Base-by-base conservation (phyloP, 2,113 vertebrate genomes). In the Rhea americana region DNA sequence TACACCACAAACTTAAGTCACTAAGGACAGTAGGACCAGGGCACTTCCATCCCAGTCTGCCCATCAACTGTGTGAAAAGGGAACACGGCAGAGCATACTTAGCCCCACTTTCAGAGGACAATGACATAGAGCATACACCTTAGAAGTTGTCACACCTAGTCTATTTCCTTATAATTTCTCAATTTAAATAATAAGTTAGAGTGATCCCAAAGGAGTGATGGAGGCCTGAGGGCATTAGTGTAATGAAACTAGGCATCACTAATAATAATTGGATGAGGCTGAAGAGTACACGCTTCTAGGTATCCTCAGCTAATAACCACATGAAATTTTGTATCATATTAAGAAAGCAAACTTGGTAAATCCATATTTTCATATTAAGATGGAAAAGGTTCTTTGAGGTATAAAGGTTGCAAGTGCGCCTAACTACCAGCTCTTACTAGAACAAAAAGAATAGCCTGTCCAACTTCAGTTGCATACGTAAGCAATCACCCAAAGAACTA, bases 191-290 rank as follows among this genome's bases (percentile, higher is more conserved):
- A 61, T 32, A 65, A 82, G 22, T 58, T 35, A 70, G n/a, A 83
- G 5, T 9, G 7, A 74, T 81, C 13, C 5, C 0, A 0, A 79
- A 82, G 30, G 30, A 78, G 4, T 6, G 9, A 0, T 5, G n/a
- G 24, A 43, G 3, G 24, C 26, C 68, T 32, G 8, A 35, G 21
- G 30, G n/a, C 2, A 8, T 41, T 41, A 68, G 17, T 58, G 30
- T 59, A 39, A 48, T 14, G 7, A 50, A 89, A 48, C 14, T 26
- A 28, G 25, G 14, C 32, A 73, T 51, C 39, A 39, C 25, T 85
- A 73, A 82, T 1, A 12, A 25, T 35, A 87, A 61, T 2, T 30
- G 48, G 25, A 81, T 84, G 3, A 86, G 20, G 59, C 19, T 84
- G 48, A 84, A 90, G 35, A 84, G 37, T 51, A 68, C 7, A 75